Percentiles rank a stretch among this genome's conserved stretches.
Conservation (phyloP, 2,113 vertebrate genomes). For the Anarhynchus alexandrinus region DNA sequence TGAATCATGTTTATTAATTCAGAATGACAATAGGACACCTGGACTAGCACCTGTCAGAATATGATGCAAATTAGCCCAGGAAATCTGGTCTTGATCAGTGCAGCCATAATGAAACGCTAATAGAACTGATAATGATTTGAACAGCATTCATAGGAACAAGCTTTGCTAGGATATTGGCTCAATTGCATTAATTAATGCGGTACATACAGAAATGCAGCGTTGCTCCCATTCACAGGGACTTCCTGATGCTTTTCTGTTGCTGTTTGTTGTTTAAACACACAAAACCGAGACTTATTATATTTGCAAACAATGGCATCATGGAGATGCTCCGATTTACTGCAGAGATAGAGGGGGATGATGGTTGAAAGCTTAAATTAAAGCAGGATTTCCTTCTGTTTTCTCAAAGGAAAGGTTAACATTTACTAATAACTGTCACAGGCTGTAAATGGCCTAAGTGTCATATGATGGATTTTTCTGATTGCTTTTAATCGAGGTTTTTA, state of each 20-base stretch:
- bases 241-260: constrained; percentile 10
- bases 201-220: neutral
- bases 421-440: constrained; percentile 48
- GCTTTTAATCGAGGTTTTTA: constrained; percentile 39
- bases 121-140: neutral
- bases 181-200: neutral
- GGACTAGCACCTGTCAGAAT: constrained; percentile 59
- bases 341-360: constrained; percentile 36
- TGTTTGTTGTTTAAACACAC: constrained; percentile 29
- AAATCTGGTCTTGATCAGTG: constrained; percentile 5
- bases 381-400: constrained; percentile 70
- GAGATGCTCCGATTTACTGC: constrained; percentile 66
- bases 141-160: neutral
- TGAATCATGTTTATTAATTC: neutral
- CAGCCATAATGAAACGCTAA: neutral
- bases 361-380: constrained; percentile 42
- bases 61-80: constrained; percentile 57
- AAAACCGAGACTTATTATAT: constrained; percentile 50
- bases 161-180: neutral
- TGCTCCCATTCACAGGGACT: constrained; percentile 10
- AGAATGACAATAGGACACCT: constrained; percentile 58
- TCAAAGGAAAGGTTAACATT: constrained; percentile 55
- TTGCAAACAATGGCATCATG: constrained; percentile 60
- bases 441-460: neutral
- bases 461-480: constrained; percentile 23